Base-by-base conservation (phyloP, 92 coral and sea anemone species). In the Metridium senile region DNA sequence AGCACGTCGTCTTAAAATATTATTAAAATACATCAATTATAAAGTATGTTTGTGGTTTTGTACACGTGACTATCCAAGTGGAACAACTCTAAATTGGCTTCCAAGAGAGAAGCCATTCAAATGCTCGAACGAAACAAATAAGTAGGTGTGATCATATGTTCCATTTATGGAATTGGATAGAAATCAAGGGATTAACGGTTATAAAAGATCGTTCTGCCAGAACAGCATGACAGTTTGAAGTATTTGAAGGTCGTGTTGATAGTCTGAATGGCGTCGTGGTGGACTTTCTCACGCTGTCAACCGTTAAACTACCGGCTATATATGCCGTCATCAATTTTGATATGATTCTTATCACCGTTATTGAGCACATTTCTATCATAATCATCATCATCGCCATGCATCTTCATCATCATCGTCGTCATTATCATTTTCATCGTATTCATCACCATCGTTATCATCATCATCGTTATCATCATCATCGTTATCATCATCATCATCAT, bases 261-360 rank as follows among this genome's bases (percentile, higher is more conserved):
- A 54, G 59, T 54, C 59, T 54, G 59, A 21, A 13, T 26, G 66
- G 66, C 66, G 66, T 61, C 66, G 9, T 26, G 4, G 66, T 10
- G 30, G 25, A 1, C 23, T 23, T 23, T 61, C 66, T 26, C 66
- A 61, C 33, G 66, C 30, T 61, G 19, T 61, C 66, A 61, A 23
- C 22, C 66, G 66, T 61, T 21, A 16, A 54, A 54, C 23, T 54
- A 54, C 23, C 4, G 23, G 23, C 25, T 54, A 21, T 20, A 54
- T 9, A 16, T 9, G n/a, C 61, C 17, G 61, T 54, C 61, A 39
- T 39, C 13, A 13, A 4, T 13, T 3, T 54, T 22, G 61, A 2
- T 17, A 17, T 54, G 11, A 54, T 17, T 17, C 9, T 22, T 22
- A 54, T 54, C 6, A 54, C 23, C 17, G 17, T 22, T 22, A 54